Evolutionary conservation across 2,113 vertebrate species (phyloP).

Genomic region (Noctilio leporinus): DNA sequence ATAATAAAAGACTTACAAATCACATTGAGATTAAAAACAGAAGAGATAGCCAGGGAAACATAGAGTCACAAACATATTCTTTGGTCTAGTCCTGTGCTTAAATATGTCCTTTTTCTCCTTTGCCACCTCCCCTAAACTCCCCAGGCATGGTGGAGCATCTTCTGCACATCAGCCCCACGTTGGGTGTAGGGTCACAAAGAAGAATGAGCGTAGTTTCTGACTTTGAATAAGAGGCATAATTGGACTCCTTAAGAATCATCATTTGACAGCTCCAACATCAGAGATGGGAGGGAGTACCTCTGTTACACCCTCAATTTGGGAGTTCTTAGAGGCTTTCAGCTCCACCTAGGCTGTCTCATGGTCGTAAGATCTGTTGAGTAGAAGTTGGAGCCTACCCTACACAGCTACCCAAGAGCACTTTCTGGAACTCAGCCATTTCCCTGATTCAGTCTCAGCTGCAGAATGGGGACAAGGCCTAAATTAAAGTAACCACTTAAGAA

Average conservation of each 20-base stretch:
- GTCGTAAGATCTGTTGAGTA: neutral
- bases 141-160: neutral
- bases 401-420: neutral
- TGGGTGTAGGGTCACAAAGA: neutral
- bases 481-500: neutral
- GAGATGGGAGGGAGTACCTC: neutral
- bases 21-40: neutral
- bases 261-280: neutral
- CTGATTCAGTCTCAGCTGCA: neutral
- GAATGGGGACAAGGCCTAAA: neutral
- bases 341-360: neutral
- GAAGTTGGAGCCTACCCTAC: neutral
- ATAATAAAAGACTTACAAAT: neutral
- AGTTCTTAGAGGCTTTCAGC: neutral
- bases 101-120: neutral
- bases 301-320: neutral
- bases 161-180: neutral
- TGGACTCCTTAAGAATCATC: slow-evolving; percentile 1
- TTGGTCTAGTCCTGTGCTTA: neutral
- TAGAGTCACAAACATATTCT: neutral
- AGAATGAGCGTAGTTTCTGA: neutral
- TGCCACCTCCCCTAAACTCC: neutral
- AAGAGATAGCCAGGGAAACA: neutral
- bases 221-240: neutral
- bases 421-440: neutral